Evolutionary conservation across 2,113 vertebrate species (phyloP).

Genomic region (Ondatra zibethicus): DNA sequence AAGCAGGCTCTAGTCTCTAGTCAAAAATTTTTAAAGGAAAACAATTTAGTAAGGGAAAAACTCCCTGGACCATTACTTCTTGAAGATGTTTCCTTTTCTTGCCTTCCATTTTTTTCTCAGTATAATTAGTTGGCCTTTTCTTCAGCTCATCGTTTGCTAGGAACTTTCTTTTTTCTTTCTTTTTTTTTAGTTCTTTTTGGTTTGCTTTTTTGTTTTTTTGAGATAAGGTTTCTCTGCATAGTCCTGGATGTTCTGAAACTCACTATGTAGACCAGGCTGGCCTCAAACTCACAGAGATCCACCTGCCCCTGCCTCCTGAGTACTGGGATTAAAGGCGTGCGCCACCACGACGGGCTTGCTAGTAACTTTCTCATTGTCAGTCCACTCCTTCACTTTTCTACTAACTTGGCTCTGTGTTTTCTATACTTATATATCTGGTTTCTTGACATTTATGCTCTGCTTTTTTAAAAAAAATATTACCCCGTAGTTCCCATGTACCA

Average conservation of each 20-base stretch:
- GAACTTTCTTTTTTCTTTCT: neutral
- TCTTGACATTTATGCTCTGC: neutral
- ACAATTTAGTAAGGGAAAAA: neutral
- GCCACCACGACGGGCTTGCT: neutral
- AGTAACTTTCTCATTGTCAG: constrained; percentile 27
- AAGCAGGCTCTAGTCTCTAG: neutral
- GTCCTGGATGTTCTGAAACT: too few relatives aligned
- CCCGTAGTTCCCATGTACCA: neutral
- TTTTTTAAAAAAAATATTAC: neutral
- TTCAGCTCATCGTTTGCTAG: neutral
- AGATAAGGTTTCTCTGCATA: too few relatives aligned
- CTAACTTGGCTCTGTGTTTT: constrained; percentile 18
- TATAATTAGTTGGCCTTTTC: neutral
- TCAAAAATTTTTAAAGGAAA: neutral
- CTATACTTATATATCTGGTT: neutral
- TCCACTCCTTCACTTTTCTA: neutral
- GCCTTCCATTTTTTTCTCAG: constrained; percentile 17
- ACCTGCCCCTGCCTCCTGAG: too few relatives aligned
- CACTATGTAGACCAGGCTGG: too few relatives aligned
- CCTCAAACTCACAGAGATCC: too few relatives aligned
- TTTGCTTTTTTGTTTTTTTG: too few relatives aligned
- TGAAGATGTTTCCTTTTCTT: constrained; percentile 16
- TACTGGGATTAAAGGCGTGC: too few relatives aligned
- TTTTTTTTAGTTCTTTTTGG: too few relatives aligned
- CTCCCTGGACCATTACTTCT: neutral